Conservation (phyloP, 2,797 vertebrate genomes). For the Miichthys miiuy region DNA sequence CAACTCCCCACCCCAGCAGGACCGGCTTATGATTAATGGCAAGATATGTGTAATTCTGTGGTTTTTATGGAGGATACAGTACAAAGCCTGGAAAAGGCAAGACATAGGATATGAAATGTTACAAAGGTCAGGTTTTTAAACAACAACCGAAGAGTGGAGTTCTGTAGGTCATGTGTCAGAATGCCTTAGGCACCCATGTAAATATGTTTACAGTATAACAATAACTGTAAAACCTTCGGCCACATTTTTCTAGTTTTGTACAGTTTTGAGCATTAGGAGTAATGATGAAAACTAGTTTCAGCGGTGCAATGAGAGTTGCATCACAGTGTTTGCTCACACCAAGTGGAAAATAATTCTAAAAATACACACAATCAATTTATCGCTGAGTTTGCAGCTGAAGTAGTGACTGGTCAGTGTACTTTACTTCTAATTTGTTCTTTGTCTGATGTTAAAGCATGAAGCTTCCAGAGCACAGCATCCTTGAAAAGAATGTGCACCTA, state of each 20-base stretch:
- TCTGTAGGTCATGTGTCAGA: constrained; percentile 8
- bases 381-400: neutral
- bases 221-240: neutral
- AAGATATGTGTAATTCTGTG: constrained; percentile 18
- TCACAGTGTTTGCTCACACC: neutral
- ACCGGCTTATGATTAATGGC: constrained; percentile 47
- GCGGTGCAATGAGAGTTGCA: constrained; percentile 5
- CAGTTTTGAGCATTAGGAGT: neutral
- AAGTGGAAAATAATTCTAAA: constrained; percentile 2
- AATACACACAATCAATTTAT: neutral
- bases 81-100: neutral
- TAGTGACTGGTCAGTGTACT: neutral
- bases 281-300: constrained; percentile 9
- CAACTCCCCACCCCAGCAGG: constrained; percentile 23
- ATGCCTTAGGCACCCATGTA: neutral
- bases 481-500: neutral
- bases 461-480: neutral
- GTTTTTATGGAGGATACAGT: neutral
- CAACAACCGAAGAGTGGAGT: neutral
- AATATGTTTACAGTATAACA: neutral
- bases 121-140: constrained; percentile 22
- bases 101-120: neutral
- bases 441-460: neutral
- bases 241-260: neutral
- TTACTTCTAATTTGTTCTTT: neutral